Conservation (phyloP, 2,888 invertebrate genomes). For the Lasioglossum pauxillum region DNA sequence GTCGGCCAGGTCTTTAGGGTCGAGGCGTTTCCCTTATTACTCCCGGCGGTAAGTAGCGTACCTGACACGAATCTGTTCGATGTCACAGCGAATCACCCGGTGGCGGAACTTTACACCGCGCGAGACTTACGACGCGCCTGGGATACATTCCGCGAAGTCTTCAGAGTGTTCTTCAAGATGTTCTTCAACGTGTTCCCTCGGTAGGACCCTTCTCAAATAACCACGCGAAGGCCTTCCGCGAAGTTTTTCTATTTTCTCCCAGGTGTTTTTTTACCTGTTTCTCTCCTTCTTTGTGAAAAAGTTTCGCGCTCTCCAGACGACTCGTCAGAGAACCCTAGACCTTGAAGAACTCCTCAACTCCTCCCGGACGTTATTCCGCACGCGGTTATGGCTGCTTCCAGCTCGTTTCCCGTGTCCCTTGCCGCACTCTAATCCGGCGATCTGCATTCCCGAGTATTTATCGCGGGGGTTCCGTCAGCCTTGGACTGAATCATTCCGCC, state of each 20-base stretch:
- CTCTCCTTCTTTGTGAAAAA: background rate
- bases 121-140: constrained; percentile 17
- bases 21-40: background rate
- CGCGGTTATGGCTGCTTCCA: background rate
- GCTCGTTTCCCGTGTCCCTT: background rate
- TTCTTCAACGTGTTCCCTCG: background rate
- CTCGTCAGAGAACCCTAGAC: background rate
- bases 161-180: background rate
- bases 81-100: constrained; percentile 13
- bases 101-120: constrained; percentile 4
- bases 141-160: constrained; percentile 14
- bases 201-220: background rate
- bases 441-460: background rate
- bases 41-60: background rate
- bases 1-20: background rate
- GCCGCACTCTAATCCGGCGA: background rate
- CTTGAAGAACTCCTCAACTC: background rate
- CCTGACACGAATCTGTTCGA: background rate
- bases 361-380: background rate
- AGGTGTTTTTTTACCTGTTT: background rate
- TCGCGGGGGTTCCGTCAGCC: background rate
- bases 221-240: background rate
- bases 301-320: background rate
- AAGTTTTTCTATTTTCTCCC: background rate
- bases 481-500: background rate